phyloP scores from a whole-genome alignment of 2,888 invertebrate species.

The Ormyrus nitidulus region DNA sequence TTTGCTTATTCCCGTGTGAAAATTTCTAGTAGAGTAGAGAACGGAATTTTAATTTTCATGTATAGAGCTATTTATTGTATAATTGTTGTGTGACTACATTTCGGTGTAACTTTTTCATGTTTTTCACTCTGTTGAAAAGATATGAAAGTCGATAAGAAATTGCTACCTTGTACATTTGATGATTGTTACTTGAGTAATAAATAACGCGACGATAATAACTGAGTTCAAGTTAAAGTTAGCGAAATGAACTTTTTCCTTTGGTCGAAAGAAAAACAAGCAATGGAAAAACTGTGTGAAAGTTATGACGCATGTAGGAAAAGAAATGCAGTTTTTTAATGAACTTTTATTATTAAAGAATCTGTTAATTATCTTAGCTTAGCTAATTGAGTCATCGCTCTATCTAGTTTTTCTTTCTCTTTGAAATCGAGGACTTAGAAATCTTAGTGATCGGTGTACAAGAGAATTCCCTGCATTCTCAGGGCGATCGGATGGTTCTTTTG shows the following conservation, averaged over 20 bases:
- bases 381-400: not conserved
- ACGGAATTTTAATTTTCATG: slow-evolving; percentile 6
- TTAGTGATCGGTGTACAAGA: slow-evolving; percentile 49
- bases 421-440: slow-evolving; percentile 36
- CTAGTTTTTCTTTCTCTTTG: slow-evolving; percentile 51
- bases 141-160: slow-evolving; percentile 20
- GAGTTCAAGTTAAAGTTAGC: too few species aligned
- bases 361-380: not conserved
- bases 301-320: not conserved
- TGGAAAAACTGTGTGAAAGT: too few species aligned
- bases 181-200: not conserved
- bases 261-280: too few species aligned
- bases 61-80: slow-evolving; percentile 38
- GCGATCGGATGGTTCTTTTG: slow-evolving; percentile 55
- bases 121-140: slow-evolving; percentile 10
- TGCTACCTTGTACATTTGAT: not conserved
- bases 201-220: not conserved
- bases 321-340: not conserved
- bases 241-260: too few species aligned
- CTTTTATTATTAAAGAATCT: not conserved
- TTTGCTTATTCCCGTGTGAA: not conserved
- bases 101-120: slow-evolving; percentile 19
- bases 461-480: slow-evolving; percentile 41
- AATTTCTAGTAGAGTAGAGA: not conserved
- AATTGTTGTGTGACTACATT: slow-evolving; percentile 25